Percentiles rank a stretch among this genome's conserved stretches.
Evolutionary conservation across 2,888 invertebrate genomes (phyloP).

Genomic region (Ornithoptera priamus): DNA sequence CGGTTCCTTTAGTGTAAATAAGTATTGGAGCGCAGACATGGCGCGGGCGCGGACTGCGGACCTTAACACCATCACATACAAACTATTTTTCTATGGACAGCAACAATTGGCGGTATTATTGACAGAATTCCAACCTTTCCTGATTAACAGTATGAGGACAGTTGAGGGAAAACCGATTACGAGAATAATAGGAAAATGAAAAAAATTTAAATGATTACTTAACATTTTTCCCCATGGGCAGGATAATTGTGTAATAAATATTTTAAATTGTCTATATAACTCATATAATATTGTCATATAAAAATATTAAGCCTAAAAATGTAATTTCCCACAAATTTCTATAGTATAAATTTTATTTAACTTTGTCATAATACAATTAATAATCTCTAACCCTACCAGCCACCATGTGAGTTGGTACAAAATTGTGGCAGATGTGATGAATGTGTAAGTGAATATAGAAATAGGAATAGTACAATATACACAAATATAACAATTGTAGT

Average conservation of each 20-base stretch:
- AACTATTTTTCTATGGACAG: neutral
- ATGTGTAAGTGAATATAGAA: no score
- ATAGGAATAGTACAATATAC: no score
- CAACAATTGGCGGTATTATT: neutral
- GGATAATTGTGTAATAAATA: neutral
- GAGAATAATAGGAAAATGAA: neutral
- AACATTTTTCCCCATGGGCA: neutral
- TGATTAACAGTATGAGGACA: neutral
- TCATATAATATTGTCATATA: no score
- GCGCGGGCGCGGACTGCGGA: neutral
- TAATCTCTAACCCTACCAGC: no score
- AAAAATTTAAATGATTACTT: neutral
- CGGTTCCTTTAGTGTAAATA: conserved; percentile 5
- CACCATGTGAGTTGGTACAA: no score
- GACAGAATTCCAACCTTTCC: neutral
- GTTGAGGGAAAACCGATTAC: neutral
- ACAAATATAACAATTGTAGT: no score
- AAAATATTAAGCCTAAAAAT: no score
- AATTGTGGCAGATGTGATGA: no score
- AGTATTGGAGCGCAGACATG: neutral
- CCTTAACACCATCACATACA: neutral
- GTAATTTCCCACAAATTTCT: no score
- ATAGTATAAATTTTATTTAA: no score
- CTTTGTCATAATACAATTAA: no score
- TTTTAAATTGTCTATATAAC: no score